Percentiles rank a stretch among this genome's conserved stretches.
Evolutionary conservation across 2,888 invertebrate species (phyloP).

Genomic region (Eupithecia subumbrata): DNA sequence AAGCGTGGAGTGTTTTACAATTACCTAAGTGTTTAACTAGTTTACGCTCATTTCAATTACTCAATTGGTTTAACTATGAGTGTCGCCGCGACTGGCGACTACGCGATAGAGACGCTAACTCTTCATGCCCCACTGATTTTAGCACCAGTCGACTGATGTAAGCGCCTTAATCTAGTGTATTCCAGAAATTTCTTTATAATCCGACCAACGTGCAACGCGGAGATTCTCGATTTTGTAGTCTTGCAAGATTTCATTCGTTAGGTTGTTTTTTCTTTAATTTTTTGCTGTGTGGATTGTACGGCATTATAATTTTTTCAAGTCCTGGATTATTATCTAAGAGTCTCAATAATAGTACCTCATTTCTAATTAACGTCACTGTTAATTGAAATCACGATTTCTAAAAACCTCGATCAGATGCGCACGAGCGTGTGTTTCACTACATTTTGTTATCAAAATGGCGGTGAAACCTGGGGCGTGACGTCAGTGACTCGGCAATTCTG

Average conservation of each 20-base stretch:
- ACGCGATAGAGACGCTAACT: slow-evolving; percentile 58
- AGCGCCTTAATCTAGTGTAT: slow-evolving; percentile 13
- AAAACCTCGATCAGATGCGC: slow-evolving; percentile 32
- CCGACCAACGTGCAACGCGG: neutral
- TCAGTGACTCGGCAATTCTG: slow-evolving; percentile 48
- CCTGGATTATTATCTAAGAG: neutral
- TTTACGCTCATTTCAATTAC: slow-evolving; percentile 52
- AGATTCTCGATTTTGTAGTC: neutral
- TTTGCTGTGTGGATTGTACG: neutral
- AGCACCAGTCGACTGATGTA: slow-evolving; percentile 22
- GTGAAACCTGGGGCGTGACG: slow-evolving; percentile 61
- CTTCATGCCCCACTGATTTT: slow-evolving; percentile 57
- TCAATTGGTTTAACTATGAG: slow-evolving; percentile 53
- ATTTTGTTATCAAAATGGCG: slow-evolving; percentile 71
- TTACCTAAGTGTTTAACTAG: slow-evolving; percentile 36
- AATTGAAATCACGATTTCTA: slow-evolving; percentile 7
- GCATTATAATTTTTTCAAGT: neutral
- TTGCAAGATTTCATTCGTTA: neutral
- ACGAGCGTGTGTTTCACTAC: slow-evolving; percentile 36
- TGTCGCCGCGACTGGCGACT: slow-evolving; percentile 48
- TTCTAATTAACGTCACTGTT: neutral
- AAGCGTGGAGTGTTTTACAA: slow-evolving; percentile 23
- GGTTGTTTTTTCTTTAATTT: neutral
- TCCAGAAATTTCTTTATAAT: slow-evolving; percentile 12
- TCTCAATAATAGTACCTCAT: neutral